Percentiles rank a stretch among this genome's conserved stretches.
These are phyloP conservation scores for Antheraea assamensis DNA, from an alignment of 2,888 invertebrate species.

Conservation along the genomic window DNA sequence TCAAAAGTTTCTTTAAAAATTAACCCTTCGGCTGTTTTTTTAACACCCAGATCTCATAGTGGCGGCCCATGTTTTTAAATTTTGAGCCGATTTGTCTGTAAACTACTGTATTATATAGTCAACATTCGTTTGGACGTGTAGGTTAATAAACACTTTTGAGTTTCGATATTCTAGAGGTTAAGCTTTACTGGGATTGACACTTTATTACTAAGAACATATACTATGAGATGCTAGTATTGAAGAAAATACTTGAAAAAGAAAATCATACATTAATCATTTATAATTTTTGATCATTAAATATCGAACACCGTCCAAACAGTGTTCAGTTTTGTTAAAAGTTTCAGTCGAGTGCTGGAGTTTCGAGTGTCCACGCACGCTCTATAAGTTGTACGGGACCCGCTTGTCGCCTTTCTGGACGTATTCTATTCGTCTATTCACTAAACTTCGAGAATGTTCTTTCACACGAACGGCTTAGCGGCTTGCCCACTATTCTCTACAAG, in stretches of 20 bases:
- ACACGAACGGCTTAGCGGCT: conserved; percentile 75
- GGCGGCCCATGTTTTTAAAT: no score
- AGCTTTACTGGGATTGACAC: no score
- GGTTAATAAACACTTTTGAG: no score
- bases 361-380: conserved; percentile 46
- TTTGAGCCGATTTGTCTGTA: no score
- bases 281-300: conserved; percentile 10
- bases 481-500: conserved; percentile 64
- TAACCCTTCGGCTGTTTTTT: no score
- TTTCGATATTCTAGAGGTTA: no score
- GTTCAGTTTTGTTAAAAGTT: conserved; percentile 18
- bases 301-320: conserved; percentile 1
- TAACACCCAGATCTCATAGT: no score
- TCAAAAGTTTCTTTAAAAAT: no score
- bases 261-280: neutral
- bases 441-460: conserved; percentile 67
- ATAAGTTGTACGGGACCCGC: conserved; percentile 60
- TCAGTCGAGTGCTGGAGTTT: conserved; percentile 40
- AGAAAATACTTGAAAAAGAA: neutral
- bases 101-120: no score
- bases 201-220: no score
- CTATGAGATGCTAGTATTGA: no score
- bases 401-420: conserved; percentile 62
- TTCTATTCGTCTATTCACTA: conserved; percentile 65
- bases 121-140: no score